These are phyloP conservation scores for Tenthredo scrophulariae DNA, from an alignment of 2,888 invertebrate species.

Conservation along the genomic window DNA sequence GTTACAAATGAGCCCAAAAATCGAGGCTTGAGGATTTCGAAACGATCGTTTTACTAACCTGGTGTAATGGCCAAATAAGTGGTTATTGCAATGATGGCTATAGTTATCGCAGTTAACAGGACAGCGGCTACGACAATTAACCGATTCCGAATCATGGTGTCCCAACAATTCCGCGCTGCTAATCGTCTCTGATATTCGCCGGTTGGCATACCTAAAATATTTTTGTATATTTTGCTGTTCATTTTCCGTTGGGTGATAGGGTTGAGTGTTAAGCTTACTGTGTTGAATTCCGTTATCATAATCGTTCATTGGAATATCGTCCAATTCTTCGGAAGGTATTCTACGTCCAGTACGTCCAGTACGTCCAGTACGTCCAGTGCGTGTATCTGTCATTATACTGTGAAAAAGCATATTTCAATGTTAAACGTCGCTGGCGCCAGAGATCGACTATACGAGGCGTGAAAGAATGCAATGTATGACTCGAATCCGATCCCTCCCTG, in stretches of 20 bases:
- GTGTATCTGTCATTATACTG: slow-evolving; percentile 55
- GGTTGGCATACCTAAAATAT: slow-evolving; percentile 1
- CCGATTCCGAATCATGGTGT: neutral
- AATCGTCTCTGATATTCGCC: slow-evolving; percentile 13
- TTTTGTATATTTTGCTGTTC: neutral
- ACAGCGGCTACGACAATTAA: neutral
- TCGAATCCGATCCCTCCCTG: slow-evolving; percentile 4
- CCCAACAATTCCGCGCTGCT: slow-evolving; percentile 12
- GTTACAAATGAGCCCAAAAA: neutral
- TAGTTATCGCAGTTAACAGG: neutral
- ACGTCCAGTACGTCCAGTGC: slow-evolving; percentile 45
- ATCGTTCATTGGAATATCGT: slow-evolving; percentile 55
- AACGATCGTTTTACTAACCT: slow-evolving; percentile 3
- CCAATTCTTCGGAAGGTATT: slow-evolving; percentile 54
- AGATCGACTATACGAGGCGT: neutral
- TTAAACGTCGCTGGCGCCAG: neutral
- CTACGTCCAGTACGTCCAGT: slow-evolving; percentile 51
- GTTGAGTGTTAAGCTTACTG: neutral
- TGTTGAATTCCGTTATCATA: neutral
- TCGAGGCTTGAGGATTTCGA: neutral
- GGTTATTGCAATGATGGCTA: slow-evolving; percentile 18
- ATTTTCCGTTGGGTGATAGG: neutral
- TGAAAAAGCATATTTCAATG: neutral
- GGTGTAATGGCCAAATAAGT: slow-evolving; percentile 16
- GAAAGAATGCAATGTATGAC: neutral